These are phyloP conservation scores for Trilocha varians DNA, from an alignment of 2,888 invertebrate species.

Conservation along the genomic window DNA sequence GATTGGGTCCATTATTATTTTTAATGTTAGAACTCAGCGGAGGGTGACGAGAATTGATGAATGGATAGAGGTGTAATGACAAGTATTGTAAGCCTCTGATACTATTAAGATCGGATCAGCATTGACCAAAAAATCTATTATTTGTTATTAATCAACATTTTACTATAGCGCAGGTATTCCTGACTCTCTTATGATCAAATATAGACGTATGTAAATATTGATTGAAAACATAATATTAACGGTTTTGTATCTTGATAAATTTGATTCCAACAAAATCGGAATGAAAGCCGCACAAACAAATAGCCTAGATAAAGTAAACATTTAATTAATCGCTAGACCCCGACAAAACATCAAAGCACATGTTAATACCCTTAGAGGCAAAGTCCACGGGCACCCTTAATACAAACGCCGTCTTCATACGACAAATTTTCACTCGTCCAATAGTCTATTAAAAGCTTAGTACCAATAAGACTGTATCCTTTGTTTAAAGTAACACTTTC, in stretches of 20 bases:
- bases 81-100: not conserved
- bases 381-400: constrained; percentile 34
- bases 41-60: constrained; percentile 3
- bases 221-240: no score
- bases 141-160: no score
- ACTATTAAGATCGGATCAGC: no score
- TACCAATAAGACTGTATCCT: constrained; percentile 70
- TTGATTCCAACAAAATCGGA: no score
- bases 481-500: constrained; percentile 72
- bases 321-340: constrained; percentile 52
- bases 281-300: not conserved
- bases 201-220: no score
- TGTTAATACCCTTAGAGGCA: constrained; percentile 64
- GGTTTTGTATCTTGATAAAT: no score
- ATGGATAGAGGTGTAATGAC: not conserved
- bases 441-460: constrained; percentile 49
- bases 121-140: no score
- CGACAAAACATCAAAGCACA: constrained; percentile 66
- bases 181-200: no score
- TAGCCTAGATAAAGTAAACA: constrained; percentile 34
- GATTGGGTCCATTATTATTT: constrained; percentile 59
- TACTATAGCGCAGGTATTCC: no score
- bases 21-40: constrained; percentile 25
- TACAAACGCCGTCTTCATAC: constrained; percentile 43
- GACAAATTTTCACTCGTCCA: constrained; percentile 27